These are phyloP conservation scores for Notolabrus celidotus DNA, from an alignment of 2,797 vertebrate species.

Conservation along the genomic window DNA sequence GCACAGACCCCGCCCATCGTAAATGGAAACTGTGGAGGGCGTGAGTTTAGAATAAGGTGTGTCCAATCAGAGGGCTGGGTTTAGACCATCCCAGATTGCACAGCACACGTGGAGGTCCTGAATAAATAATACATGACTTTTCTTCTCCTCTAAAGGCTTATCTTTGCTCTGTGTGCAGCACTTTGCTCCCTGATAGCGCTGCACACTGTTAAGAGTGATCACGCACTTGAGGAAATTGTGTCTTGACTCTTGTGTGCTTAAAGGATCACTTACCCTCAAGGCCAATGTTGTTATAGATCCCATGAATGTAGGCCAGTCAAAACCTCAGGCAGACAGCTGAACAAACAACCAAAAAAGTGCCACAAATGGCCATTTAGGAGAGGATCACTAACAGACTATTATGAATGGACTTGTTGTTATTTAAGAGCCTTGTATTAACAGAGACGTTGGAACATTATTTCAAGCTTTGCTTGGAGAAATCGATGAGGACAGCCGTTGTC, in stretches of 20 bases:
- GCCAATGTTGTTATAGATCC: slow-evolving; percentile 40
- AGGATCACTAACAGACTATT: background rate
- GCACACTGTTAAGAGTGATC: slow-evolving; percentile 22
- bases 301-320: slow-evolving; percentile 14
- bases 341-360: slow-evolving; percentile 3
- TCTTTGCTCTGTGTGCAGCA: slow-evolving; percentile 31
- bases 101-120: slow-evolving; percentile 69
- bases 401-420: background rate
- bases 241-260: slow-evolving; percentile 29
- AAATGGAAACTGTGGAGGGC: slow-evolving; percentile 35
- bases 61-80: slow-evolving; percentile 81
- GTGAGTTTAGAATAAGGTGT: slow-evolving; percentile 73
- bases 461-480: slow-evolving; percentile 2
- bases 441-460: background rate
- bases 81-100: slow-evolving; percentile 70
- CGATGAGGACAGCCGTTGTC: background rate
- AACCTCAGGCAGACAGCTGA: background rate
- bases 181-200: slow-evolving; percentile 61
- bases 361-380: background rate
- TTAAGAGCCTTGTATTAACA: background rate
- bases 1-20: slow-evolving; percentile 58
- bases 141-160: slow-evolving; percentile 26
- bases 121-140: slow-evolving; percentile 63
- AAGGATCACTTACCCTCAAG: slow-evolving; percentile 19
- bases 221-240: slow-evolving; percentile 14